Conservation (phyloP, 2,888 invertebrate species). For the Folsomia candida region DNA sequence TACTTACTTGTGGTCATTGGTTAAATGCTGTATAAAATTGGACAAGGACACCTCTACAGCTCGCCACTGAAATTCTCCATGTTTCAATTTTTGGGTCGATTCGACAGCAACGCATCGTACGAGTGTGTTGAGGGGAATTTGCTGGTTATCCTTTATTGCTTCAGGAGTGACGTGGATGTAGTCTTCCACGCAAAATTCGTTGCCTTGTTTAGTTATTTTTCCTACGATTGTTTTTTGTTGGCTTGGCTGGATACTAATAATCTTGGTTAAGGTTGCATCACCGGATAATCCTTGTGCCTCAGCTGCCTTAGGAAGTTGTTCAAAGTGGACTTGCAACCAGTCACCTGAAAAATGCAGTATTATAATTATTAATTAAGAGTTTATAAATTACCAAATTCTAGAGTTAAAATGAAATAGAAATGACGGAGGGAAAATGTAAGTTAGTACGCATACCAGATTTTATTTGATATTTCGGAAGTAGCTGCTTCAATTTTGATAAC, state of each 20-base stretch:
- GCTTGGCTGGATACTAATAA: conserved; percentile 27
- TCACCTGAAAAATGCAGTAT: conserved; percentile 41
- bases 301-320: conserved; percentile 2
- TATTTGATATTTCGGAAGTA: neutral
- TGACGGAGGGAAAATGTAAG: too few relatives aligned
- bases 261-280: conserved; percentile 18
- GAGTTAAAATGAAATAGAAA: too few relatives aligned
- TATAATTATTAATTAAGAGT: conserved; percentile 8
- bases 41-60: conserved; percentile 58
- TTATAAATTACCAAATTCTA: too few relatives aligned
- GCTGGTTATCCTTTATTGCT: conserved; percentile 58
- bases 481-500: conserved; percentile 10
- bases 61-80: conserved; percentile 58
- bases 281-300: neutral
- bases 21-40: conserved; percentile 32
- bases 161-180: conserved; percentile 63
- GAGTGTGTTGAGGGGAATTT: conserved; percentile 63
- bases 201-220: conserved; percentile 52
- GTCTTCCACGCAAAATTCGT: conserved; percentile 61
- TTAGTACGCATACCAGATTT: neutral
- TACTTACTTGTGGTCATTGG: conserved; percentile 12
- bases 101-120: conserved; percentile 59
- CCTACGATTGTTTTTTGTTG: conserved; percentile 52
- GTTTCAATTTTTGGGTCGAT: conserved; percentile 68
- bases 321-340: conserved; percentile 42